phyloP scores from a whole-genome alignment of 2,888 invertebrate species.

The Mongoloraphidia duomilia region DNA sequence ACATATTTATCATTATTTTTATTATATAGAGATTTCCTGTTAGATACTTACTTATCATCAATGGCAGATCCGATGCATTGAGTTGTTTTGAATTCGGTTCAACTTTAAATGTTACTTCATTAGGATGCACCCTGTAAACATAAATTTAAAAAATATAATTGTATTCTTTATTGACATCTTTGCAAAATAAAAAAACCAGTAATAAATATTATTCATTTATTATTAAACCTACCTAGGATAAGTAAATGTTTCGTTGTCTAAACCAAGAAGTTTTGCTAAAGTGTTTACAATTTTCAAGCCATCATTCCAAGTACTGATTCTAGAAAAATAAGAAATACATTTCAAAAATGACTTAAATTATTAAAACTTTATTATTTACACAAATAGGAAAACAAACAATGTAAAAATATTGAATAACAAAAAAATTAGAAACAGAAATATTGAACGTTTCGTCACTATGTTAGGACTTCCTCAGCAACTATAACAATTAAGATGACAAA shows the following conservation, averaged over 20 bases:
- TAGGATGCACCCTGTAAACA: slow-evolving; percentile 50
- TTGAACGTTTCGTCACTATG: too few relatives aligned
- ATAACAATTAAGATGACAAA: too few relatives aligned
- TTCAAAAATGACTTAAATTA: slow-evolving; percentile 3
- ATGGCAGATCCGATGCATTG: slow-evolving; percentile 51
- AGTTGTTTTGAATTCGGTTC: slow-evolving; percentile 46
- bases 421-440: too few relatives aligned
- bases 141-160: slow-evolving; percentile 5
- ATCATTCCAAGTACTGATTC: slow-evolving; percentile 52
- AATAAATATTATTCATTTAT: slow-evolving; percentile 7
- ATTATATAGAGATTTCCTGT: slow-evolving; percentile 1
- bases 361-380: slow-evolving; percentile 19
- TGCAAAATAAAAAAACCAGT: too few relatives aligned
- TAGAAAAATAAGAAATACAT: slow-evolving; percentile 20
- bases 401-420: slow-evolving; percentile 16
- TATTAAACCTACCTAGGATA: slow-evolving; percentile 41
- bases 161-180: not conserved
- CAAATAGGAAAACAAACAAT: slow-evolving; percentile 21
- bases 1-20: not conserved
- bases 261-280: slow-evolving; percentile 52
- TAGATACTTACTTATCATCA: slow-evolving; percentile 41
- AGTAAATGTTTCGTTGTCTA: slow-evolving; percentile 45
- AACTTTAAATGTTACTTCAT: slow-evolving; percentile 66
- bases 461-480: too few relatives aligned
- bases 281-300: slow-evolving; percentile 56